Base-by-base conservation (phyloP, 1,140 invertebrate genomes). In the Odontomachus brunneus region DNA sequence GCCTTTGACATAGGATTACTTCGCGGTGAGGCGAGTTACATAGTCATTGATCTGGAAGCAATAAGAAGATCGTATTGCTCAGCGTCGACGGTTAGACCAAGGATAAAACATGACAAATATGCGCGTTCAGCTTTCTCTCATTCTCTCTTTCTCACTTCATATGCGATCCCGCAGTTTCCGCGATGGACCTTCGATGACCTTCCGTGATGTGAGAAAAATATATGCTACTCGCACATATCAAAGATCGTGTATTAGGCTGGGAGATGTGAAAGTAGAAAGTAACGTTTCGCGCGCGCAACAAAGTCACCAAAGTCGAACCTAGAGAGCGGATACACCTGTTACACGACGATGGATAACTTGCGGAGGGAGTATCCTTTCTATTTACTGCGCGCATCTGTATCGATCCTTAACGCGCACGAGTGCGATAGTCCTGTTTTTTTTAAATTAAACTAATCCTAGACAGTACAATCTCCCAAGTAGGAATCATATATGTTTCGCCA, bases 221-320 rank as follows among this genome's bases (percentile, higher is more conserved):
- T 24, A n/a, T 24, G 12, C 4, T 14, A 33, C 24, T 24, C 57
- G n/a, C 57, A 17, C 44, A 63, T 75, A 44, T 44, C 38, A n/a
- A 75, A 51, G n/a, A 80, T 67, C 17, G 38, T 38, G 49, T 29
- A 67, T 66, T 69, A 69, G 51, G 17, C 44, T 22, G 29, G 26
- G 74, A 44, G 38, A 85, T 66, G 85, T 78, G 85, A 87, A 87
- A 87, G 84, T 87, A 86, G 85, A 87, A 87, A 87, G 85, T 66
- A 69, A 60, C 38, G 29, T 57, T 69, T 66, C 24, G 17, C 49
- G n/a, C 66, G 44, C 44, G n/a, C 49, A 49, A 72, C 38, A 44
- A 44, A 44, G 38, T 71, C 49, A 59, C n/a, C 22, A 78, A 72
- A 75, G 19, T 66, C 75, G 53, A n/a, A 22, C 26, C 26, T 62